phyloP scores from a whole-genome alignment of 2,113 vertebrate species.

The Odobenus rosmarus region DNA sequence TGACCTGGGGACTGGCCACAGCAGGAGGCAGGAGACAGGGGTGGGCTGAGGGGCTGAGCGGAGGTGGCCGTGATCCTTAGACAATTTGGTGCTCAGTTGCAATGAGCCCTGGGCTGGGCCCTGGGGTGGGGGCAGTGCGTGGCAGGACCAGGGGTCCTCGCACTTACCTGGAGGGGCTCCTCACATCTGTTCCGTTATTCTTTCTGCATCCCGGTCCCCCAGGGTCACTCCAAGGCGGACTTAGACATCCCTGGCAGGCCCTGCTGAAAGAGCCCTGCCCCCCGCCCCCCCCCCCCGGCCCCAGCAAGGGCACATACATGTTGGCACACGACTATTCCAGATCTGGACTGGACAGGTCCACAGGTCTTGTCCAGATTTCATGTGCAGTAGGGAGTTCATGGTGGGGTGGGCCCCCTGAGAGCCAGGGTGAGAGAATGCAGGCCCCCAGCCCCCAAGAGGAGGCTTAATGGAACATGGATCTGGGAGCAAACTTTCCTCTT shows the following conservation, averaged over 20 bases:
- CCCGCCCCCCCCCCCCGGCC: not conserved
- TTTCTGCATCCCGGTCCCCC: not conserved
- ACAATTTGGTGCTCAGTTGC: constrained; percentile 41
- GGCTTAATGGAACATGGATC: not conserved
- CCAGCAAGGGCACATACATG: not conserved
- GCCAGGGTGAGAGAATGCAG: not conserved
- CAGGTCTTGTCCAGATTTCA: not conserved
- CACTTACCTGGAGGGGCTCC: not conserved
- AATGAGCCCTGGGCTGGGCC: constrained; percentile 68
- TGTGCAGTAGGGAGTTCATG: not conserved
- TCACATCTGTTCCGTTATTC: not conserved
- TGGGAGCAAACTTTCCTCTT: not conserved
- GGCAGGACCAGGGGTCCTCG: constrained; percentile 33
- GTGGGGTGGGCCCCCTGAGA: not conserved
- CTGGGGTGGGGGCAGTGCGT: not conserved
- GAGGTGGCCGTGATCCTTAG: not conserved
- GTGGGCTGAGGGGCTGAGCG: not conserved
- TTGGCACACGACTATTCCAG: not conserved
- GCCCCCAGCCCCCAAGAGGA: not conserved
- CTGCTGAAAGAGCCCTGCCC: not conserved
- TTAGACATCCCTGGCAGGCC: not conserved
- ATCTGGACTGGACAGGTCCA: not conserved
- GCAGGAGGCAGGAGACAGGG: not conserved
- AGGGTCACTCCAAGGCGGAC: not conserved
- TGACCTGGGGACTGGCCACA: constrained; percentile 80